Evolutionary conservation across 2,888 invertebrate species (phyloP).

Genomic region (Melieria crassipennis): DNA sequence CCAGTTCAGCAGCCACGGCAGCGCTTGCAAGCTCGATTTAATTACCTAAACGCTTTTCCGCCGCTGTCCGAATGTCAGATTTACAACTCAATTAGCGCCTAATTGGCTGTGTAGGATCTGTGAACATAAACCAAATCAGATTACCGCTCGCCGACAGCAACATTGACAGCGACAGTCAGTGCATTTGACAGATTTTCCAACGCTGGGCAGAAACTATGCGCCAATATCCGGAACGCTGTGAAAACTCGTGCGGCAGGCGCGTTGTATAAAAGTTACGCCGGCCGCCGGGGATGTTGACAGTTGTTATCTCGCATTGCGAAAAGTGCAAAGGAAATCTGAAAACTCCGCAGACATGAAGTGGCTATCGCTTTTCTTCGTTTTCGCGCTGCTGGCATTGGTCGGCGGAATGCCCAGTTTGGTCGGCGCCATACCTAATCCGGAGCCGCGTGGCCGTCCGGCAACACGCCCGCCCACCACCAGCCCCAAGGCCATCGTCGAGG

Average conservation of each 20-base stretch:
- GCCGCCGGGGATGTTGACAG: no score
- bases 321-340: no score
- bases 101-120: conserved; percentile 26
- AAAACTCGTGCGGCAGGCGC: no score
- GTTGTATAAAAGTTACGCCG: no score
- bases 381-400: conserved; percentile 57
- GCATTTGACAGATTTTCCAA: conserved; percentile 53
- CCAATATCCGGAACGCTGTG: no score
- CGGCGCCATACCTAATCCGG: conserved; percentile 54
- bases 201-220: background rate
- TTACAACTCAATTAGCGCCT: conserved; percentile 58
- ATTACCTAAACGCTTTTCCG: conserved; percentile 56
- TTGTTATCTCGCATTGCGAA: no score
- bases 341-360: conserved; percentile 54
- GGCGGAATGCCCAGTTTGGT: conserved; percentile 52
- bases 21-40: conserved; percentile 25
- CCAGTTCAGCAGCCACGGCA: no score
- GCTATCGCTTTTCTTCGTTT: conserved; percentile 54
- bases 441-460: conserved; percentile 57
- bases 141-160: background rate
- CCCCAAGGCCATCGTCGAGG: conserved; percentile 44
- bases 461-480: conserved; percentile 56
- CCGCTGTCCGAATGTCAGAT: conserved; percentile 40
- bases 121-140: conserved; percentile 30
- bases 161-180: conserved; percentile 37